These are phyloP conservation scores for Lemur catta DNA, from an alignment of 2,797 vertebrate genomes.

Conservation along the genomic window DNA sequence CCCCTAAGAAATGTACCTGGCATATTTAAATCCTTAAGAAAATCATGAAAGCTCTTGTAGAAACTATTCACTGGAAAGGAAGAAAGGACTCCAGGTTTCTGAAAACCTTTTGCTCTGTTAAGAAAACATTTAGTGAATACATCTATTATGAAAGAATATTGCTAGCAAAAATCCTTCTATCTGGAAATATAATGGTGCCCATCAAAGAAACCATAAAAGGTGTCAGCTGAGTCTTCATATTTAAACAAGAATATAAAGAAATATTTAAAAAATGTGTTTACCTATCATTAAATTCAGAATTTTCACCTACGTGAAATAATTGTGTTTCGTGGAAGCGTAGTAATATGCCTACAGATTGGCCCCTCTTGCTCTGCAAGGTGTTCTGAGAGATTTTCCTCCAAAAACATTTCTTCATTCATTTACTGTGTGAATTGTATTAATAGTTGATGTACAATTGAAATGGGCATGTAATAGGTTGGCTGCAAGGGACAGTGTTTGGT, in stretches of 20 bases:
- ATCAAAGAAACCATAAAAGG: not conserved
- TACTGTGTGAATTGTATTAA: not conserved
- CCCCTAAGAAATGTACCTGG: not conserved
- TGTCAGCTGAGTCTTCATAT: not conserved
- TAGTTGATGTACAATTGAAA: not conserved
- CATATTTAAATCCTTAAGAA: constrained; percentile 10
- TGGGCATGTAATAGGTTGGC: not conserved
- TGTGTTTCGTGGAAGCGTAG: not conserved
- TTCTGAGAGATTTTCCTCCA: not conserved
- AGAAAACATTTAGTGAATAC: not conserved
- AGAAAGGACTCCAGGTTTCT: not conserved
- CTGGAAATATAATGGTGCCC: not conserved
- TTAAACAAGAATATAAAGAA: not conserved
- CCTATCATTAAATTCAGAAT: not conserved
- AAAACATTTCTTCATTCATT: not conserved
- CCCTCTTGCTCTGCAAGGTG: not conserved
- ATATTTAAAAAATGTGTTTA: not conserved
- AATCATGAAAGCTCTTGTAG: constrained; percentile 9
- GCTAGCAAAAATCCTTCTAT: not conserved
- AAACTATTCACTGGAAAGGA: not conserved
- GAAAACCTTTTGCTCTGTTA: not conserved
- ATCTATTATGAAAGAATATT: not conserved
- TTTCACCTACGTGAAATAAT: not conserved
- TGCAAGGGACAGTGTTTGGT: not conserved
- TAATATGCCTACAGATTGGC: not conserved